These are phyloP conservation scores for Meloe dianella DNA, from an alignment of 2,888 invertebrate genomes.

Conservation along the genomic window DNA sequence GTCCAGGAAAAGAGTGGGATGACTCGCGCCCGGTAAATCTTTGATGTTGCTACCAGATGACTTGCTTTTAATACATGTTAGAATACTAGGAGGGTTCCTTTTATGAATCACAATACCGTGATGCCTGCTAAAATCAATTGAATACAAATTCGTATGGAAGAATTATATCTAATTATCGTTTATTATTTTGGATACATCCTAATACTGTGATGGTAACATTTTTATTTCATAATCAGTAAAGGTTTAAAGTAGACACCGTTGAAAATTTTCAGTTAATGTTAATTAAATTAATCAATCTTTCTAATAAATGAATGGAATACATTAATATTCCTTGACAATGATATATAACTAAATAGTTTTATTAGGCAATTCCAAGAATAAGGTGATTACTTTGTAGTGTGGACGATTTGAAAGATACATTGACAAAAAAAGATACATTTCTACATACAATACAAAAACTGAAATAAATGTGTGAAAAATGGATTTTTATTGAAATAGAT, in stretches of 20 bases:
- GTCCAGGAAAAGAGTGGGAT: slow-evolving; percentile 34
- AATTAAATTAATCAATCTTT: background rate
- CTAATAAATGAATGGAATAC: slow-evolving; percentile 6
- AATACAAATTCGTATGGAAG: slow-evolving; percentile 17
- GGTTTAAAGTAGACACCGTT: background rate
- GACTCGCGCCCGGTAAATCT: slow-evolving; percentile 40
- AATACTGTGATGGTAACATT: too few species aligned
- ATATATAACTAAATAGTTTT: slow-evolving; percentile 2
- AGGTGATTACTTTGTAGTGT: background rate
- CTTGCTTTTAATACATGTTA: slow-evolving; percentile 34
- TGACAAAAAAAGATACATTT: background rate
- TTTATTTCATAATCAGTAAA: too few species aligned
- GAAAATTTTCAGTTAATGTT: background rate
- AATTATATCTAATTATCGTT: slow-evolving; percentile 10
- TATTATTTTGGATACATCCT: background rate
- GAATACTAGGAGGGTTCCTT: slow-evolving; percentile 9
- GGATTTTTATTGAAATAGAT: too few species aligned
- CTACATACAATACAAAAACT: too few species aligned
- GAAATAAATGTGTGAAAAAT: too few species aligned
- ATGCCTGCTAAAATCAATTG: slow-evolving; percentile 20
- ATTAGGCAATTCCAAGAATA: background rate
- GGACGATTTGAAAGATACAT: background rate
- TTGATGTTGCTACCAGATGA: slow-evolving; percentile 46
- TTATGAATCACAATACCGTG: slow-evolving; percentile 26
- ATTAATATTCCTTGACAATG: slow-evolving; percentile 2